phyloP scores from a whole-genome alignment of 2,113 vertebrate species.

The Brienomyrus brachyistius region DNA sequence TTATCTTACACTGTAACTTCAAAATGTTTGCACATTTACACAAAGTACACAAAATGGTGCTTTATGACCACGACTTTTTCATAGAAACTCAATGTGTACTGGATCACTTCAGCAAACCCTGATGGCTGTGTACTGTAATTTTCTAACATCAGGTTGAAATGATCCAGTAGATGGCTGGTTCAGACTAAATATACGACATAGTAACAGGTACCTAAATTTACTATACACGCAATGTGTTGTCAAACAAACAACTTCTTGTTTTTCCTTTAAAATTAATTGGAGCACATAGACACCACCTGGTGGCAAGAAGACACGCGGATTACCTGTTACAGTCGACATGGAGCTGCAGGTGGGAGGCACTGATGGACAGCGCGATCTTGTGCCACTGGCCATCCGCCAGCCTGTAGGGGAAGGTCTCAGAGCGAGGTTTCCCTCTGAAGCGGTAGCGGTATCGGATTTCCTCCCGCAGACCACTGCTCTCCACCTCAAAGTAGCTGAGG shows the following conservation, averaged over 20 bases:
- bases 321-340: constrained; percentile 93
- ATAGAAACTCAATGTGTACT: neutral
- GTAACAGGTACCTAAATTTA: neutral
- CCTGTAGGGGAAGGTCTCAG: constrained; percentile 84
- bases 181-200: neutral
- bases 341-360: constrained; percentile 79
- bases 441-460: constrained; percentile 87
- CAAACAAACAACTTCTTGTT: neutral
- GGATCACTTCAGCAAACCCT: neutral
- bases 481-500: constrained; percentile 87
- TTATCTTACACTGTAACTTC: neutral
- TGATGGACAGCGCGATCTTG: constrained; percentile 76
- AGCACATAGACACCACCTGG: neutral
- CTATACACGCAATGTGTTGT: neutral
- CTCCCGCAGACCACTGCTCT: constrained; percentile 85
- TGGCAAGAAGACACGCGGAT: neutral
- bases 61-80: neutral
- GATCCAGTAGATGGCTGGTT: neutral
- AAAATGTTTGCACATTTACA: neutral
- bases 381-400: constrained; percentile 91
- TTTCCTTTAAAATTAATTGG: neutral
- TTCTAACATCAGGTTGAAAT: neutral
- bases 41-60: neutral
- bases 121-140: neutral
- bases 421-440: constrained; percentile 72